These are phyloP conservation scores for Vireo griseus DNA, from an alignment of 2,797 vertebrate species.

Conservation along the genomic window DNA sequence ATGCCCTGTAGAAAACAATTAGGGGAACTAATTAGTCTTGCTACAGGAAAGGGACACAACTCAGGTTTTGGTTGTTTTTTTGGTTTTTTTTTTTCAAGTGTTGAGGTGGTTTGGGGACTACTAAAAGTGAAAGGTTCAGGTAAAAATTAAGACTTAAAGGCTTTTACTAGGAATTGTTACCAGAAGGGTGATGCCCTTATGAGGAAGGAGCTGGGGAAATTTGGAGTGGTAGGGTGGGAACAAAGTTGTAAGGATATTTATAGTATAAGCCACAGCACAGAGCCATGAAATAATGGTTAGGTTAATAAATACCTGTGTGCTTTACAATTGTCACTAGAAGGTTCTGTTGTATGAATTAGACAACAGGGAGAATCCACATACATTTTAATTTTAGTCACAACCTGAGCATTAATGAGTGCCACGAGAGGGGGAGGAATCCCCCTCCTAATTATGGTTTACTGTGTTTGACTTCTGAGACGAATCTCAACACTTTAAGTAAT, in stretches of 20 bases:
- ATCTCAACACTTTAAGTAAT: neutral
- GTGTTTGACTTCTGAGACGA: neutral
- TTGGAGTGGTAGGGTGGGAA: neutral
- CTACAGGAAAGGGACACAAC: neutral
- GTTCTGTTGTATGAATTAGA: neutral
- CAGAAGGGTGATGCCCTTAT: neutral
- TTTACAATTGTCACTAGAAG: neutral
- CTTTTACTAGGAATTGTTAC: neutral
- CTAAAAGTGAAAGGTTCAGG: neutral
- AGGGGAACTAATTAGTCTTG: neutral
- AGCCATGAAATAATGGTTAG: neutral
- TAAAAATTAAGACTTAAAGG: neutral
- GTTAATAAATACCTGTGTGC: neutral
- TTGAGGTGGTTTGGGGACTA: neutral
- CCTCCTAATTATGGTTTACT: neutral
- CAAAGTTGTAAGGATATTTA: neutral
- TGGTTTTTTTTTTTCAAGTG: neutral
- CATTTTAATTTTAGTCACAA: neutral
- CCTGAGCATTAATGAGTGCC: neutral
- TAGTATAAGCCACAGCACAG: neutral
- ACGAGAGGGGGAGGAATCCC: neutral
- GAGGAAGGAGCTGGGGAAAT: neutral
- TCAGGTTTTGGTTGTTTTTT: rapidly evolving
- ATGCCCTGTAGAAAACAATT: neutral
- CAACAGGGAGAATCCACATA: neutral